Evolutionary conservation across 2,797 vertebrate species (phyloP).

Genomic region (Acanthurus tractus): DNA sequence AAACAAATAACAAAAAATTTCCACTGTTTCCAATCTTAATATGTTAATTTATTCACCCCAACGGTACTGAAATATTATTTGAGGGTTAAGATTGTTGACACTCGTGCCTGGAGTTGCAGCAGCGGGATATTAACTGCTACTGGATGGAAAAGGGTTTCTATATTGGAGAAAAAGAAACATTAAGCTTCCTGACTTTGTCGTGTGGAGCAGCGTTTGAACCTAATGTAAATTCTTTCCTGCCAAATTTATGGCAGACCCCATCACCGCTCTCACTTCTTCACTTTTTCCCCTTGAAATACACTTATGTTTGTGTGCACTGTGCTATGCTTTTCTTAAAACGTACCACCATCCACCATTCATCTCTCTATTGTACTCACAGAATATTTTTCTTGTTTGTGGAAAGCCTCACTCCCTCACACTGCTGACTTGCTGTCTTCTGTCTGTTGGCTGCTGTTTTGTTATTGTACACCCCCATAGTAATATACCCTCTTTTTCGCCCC

Average conservation of each 20-base stretch:
- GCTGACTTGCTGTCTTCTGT: conserved; percentile 63
- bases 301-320: conserved; percentile 24
- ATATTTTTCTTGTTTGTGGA: conserved; percentile 55
- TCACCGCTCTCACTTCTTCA: conserved; percentile 38
- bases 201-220: conserved; percentile 70
- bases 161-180: conserved; percentile 76
- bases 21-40: conserved; percentile 48
- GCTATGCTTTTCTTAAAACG: conserved; percentile 53
- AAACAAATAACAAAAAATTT: conserved; percentile 49
- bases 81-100: conserved; percentile 62
- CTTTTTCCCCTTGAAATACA: conserved; percentile 35
- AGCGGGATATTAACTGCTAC: conserved; percentile 64
- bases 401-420: conserved; percentile 49
- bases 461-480: conserved; percentile 43
- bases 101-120: conserved; percentile 49
- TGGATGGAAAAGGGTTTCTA: conserved; percentile 71
- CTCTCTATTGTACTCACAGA: conserved; percentile 36
- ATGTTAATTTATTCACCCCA: conserved; percentile 71
- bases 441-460: conserved; percentile 62
- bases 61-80: conserved; percentile 66
- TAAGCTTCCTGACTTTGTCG: conserved; percentile 72
- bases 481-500: conserved; percentile 42
- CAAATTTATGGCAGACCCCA: conserved; percentile 53
- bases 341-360: conserved; percentile 45
- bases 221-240: conserved; percentile 76